These are phyloP conservation scores for Leuciscus waleckii DNA, from an alignment of 2,797 vertebrate species.

Conservation along the genomic window DNA sequence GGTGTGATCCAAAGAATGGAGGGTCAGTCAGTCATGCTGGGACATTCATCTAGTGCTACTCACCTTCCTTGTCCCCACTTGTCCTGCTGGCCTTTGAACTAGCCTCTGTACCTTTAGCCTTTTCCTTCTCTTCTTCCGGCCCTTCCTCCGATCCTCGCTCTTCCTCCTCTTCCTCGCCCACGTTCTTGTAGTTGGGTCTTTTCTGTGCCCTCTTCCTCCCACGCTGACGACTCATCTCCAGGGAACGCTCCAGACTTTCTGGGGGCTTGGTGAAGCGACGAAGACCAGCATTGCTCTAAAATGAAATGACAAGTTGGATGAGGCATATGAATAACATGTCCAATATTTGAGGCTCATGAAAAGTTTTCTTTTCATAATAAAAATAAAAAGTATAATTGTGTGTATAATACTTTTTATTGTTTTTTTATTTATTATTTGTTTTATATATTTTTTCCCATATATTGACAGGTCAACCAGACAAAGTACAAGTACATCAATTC, in stretches of 20 bases:
- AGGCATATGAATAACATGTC: not conserved
- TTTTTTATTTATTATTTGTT: not conserved
- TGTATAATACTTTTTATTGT: not conserved
- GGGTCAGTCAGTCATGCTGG: conserved; percentile 55
- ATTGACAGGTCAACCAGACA: not conserved
- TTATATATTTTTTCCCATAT: not conserved
- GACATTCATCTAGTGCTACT: conserved; percentile 71
- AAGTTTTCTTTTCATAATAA: not conserved
- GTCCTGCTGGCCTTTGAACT: conserved; percentile 90
- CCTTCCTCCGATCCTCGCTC: conserved; percentile 83
- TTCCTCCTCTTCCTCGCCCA: conserved; percentile 95
- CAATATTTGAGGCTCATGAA: not conserved
- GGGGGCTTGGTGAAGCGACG: conserved; percentile 92
- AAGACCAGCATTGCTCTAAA: conserved; percentile 84
- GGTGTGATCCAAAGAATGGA: conserved; percentile 46
- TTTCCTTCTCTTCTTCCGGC: conserved; percentile 89
- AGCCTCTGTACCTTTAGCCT: conserved; percentile 91
- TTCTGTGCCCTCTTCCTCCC: conserved; percentile 91
- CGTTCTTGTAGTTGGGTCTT: conserved; percentile 97
- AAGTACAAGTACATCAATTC: not conserved
- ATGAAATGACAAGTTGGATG: not conserved
- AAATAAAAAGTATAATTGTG: not conserved
- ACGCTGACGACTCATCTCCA: conserved; percentile 93
- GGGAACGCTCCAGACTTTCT: conserved; percentile 92
- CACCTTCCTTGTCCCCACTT: conserved; percentile 95